Conservation (phyloP, 2,113 vertebrate genomes). For the Delphinus delphis region DNA sequence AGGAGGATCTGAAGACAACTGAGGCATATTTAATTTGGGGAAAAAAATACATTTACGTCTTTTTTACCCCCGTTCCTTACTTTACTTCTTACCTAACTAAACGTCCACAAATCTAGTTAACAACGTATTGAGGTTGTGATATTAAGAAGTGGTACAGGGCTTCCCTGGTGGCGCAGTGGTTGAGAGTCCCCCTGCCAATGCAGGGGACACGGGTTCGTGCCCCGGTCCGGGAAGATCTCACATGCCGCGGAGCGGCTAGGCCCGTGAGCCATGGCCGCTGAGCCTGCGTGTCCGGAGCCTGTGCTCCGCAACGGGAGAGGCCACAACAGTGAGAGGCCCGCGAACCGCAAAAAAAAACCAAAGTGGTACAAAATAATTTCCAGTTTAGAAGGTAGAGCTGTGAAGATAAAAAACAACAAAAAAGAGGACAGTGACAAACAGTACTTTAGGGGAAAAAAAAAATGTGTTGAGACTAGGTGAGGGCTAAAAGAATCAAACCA, state of each 20-base stretch:
- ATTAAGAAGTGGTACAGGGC: background rate
- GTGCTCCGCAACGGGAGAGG: too few relatives aligned
- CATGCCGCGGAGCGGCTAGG: too few relatives aligned
- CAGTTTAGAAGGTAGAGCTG: background rate
- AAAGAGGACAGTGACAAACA: background rate
- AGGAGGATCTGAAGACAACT: background rate
- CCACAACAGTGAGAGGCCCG: too few relatives aligned
- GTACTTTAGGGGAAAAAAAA: background rate
- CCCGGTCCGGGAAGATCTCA: too few relatives aligned
- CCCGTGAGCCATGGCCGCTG: too few relatives aligned
- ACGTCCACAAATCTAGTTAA: background rate
- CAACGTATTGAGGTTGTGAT: background rate
- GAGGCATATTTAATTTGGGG: background rate
- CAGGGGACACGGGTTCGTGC: too few relatives aligned
- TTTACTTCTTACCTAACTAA: background rate
- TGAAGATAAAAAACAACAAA: background rate
- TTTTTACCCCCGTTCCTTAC: background rate
- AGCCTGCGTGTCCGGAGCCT: too few relatives aligned
- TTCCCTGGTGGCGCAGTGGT: too few relatives aligned
- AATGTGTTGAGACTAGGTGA: rapidly evolving
- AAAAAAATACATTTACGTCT: background rate
- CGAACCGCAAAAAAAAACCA: too few relatives aligned
- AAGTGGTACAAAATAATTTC: background rate
- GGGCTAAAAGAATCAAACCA: background rate
- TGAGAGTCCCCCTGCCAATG: too few relatives aligned